Base-by-base conservation (phyloP, 1,140 invertebrate genomes). In the Papilio dardanus region DNA sequence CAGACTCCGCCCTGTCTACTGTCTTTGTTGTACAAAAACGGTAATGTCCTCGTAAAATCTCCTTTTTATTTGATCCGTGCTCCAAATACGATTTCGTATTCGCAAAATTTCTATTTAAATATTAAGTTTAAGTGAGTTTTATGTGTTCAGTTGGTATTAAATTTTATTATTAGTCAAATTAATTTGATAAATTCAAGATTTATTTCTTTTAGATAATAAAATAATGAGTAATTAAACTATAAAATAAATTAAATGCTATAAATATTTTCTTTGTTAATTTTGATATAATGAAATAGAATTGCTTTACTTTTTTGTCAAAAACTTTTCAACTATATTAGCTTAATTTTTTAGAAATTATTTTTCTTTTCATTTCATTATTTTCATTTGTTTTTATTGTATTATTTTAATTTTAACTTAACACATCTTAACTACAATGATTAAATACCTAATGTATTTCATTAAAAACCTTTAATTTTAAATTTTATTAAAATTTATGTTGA, bases 31-130 rank as follows among this genome's bases (percentile, higher is more conserved):
- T 28, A 58, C 54, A 58, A 58, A 58, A 58, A 58, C 54, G 14
- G 54, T 58, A 58, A 58, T 28, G 54, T 58, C 54, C 54, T 54
- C 50, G 50, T 54, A 54, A 58, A 58, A 58, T 58, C 21, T 58
- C 21, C 50, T 58, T 58, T 58, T 58, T 28, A 58, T 58, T 24
- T 58, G 21, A 58, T 58, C 10, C 54, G 54, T 12, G 21, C 50
- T 58, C 54, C 21, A 58, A 58, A 58, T 28, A 28, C 21, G 21
- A 58, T 58, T 54, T 58, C 42, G 54, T 28, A 28, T 58, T 58
- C 6, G 24, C 21, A 58, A 58, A 58, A 24, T 58, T 58, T 58
- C 21, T 12, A 24, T 58, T 28, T 58, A 30, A 28, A 58, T 58
- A 28, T 58, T n/a, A 58, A 28, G 10, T 58, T 58, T 58, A 58